Conservation (phyloP, 2,113 vertebrate species). For the Picathartes gymnocephalus region DNA sequence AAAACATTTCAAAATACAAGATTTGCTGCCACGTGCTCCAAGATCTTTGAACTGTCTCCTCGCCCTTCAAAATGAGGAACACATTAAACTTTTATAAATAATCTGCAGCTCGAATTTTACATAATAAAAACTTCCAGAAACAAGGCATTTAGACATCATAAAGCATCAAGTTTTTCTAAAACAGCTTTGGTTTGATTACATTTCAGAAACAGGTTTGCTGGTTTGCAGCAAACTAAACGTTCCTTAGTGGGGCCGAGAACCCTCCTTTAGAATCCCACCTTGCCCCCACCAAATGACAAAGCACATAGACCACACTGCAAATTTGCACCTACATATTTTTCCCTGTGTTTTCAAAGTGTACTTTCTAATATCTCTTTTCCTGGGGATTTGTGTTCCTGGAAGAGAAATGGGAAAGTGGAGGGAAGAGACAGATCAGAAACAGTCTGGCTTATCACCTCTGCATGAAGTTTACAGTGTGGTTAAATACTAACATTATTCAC, state of each 20-base stretch:
- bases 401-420: neutral
- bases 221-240: neutral
- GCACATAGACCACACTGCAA: neutral
- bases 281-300: neutral
- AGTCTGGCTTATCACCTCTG: neutral
- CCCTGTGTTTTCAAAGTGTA: neutral
- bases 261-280: neutral
- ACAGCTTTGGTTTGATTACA: neutral
- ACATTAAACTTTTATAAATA: neutral
- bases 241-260: neutral
- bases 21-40: neutral
- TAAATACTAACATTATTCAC: neutral
- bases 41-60: neutral
- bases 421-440: neutral
- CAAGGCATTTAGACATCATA: neutral
- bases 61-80: neutral
- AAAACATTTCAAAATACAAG: neutral
- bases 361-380: neutral
- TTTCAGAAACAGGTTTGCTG: neutral
- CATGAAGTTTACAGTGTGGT: neutral
- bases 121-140: neutral
- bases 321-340: neutral
- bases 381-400: neutral
- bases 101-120: neutral
- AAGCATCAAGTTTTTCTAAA: neutral